Evolutionary conservation across 2,113 vertebrate species (phyloP).

Genomic region (Scopus umbretta): DNA sequence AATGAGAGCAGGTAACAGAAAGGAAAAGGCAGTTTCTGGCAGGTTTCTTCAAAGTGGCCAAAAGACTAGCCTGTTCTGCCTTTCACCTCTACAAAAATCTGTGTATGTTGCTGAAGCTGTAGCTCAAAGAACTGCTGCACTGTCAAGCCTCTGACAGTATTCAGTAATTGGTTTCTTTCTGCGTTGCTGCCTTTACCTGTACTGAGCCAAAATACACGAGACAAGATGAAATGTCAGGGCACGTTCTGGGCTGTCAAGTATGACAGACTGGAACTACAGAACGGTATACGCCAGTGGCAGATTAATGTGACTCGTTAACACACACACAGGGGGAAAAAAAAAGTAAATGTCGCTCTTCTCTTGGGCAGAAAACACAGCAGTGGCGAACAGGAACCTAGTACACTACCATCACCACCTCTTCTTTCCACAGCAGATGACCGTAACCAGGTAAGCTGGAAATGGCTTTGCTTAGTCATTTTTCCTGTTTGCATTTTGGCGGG

Average conservation of each 20-base stretch:
- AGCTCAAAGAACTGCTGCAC: background rate
- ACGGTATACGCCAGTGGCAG: background rate
- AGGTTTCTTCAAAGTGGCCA: background rate
- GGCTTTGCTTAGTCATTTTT: background rate
- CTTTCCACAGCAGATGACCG: slow-evolving; percentile 84
- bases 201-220: background rate
- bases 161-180: background rate
- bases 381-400: slow-evolving; percentile 90
- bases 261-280: background rate
- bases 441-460: slow-evolving; percentile 79
- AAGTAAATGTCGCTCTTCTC: background rate
- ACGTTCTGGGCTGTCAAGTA: background rate
- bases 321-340: too few species aligned
- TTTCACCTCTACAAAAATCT: background rate
- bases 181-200: background rate
- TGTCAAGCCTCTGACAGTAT: background rate
- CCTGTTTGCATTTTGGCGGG: background rate
- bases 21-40: background rate
- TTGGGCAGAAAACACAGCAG: slow-evolving; percentile 92
- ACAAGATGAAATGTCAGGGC: too few species aligned
- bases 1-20: background rate
- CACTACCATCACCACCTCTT: slow-evolving; percentile 87
- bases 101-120: background rate
- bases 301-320: background rate
- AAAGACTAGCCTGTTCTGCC: background rate